These are phyloP conservation scores for Mesocentrotus franciscanus DNA, from an alignment of 53 echinoderm and acorn worm species.

Conservation along the genomic window DNA sequence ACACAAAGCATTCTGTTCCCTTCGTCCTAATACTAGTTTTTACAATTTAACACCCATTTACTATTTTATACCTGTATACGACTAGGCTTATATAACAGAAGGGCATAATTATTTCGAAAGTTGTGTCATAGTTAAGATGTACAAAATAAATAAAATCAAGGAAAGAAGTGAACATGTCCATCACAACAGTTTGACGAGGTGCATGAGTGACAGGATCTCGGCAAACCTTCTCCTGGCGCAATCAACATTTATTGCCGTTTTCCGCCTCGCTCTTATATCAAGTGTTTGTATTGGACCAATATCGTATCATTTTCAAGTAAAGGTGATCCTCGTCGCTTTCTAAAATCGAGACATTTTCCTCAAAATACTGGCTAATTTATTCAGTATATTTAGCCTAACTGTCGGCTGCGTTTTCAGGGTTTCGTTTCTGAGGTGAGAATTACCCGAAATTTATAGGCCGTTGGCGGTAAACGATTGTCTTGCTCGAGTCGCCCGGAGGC, in stretches of 20 bases:
- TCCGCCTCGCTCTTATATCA: slow-evolving; percentile 8
- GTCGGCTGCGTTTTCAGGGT: slow-evolving; percentile 52
- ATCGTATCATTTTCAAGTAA: slow-evolving; percentile 70
- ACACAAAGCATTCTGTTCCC: too few species aligned
- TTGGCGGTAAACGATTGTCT: slow-evolving; percentile 60
- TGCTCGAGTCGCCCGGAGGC: slow-evolving; percentile 59
- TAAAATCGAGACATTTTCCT: slow-evolving; percentile 51
- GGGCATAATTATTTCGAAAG: not conserved
- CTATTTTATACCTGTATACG: too few species aligned
- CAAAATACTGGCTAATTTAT: slow-evolving; percentile 49
- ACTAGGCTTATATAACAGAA: not conserved
- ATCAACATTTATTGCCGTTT: slow-evolving; percentile 50
- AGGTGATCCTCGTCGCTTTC: slow-evolving; percentile 50
- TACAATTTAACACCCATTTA: too few species aligned
- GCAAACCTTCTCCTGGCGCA: not conserved
- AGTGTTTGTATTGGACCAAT: slow-evolving; percentile 71
- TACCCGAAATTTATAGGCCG: slow-evolving; percentile 63
- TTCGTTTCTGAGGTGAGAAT: slow-evolving; percentile 54
- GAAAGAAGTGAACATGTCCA: not conserved
- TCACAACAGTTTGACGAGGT: slow-evolving; percentile 11
- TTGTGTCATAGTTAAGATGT: not conserved
- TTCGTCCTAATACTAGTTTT: too few species aligned
- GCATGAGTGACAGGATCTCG: slow-evolving; percentile 52
- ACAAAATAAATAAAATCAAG: not conserved
- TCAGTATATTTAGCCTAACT: slow-evolving; percentile 62